Conservation (phyloP, 2,888 invertebrate genomes). For the Sminthurides aquaticus region DNA sequence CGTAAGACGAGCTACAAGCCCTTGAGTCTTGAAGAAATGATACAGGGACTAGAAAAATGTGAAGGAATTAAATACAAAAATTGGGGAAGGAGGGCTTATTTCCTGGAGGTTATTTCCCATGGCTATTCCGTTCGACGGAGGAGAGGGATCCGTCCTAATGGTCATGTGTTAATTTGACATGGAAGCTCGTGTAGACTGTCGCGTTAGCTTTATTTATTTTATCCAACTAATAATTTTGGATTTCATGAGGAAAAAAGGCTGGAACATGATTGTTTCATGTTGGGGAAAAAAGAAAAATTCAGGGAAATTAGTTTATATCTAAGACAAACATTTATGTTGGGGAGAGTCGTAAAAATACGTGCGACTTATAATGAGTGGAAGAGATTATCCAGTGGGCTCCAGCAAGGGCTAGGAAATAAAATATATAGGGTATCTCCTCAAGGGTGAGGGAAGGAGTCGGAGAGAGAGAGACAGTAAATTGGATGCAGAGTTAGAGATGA, state of each 20-base stretch:
- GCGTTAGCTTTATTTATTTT: neutral
- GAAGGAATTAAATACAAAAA: too few relatives aligned
- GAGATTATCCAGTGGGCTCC: too few relatives aligned
- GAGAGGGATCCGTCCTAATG: neutral
- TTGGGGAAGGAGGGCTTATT: too few relatives aligned
- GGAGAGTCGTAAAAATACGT: neutral
- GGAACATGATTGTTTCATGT: neutral
- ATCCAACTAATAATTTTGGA: neutral
- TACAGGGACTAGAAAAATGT: too few relatives aligned
- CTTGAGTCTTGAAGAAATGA: too few relatives aligned
- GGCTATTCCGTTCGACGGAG: too few relatives aligned
- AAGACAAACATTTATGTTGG: neutral
- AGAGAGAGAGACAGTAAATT: neutral
- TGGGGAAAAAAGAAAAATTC: neutral
- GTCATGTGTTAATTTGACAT: constrained; percentile 3
- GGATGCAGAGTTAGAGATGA: neutral
- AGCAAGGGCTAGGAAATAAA: too few relatives aligned
- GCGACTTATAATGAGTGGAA: neutral
- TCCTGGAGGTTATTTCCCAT: neutral
- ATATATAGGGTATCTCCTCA: too few relatives aligned
- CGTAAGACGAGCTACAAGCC: too few relatives aligned
- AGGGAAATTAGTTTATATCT: neutral
- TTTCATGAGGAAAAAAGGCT: neutral
- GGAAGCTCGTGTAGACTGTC: neutral
- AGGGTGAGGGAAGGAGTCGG: neutral